A percentile compares a stretch with the other conserved stretches of the same genome.
Evolutionary conservation across 1,140 invertebrate genomes (phyloP).

Genomic region (Tetramorium simillimum): DNA sequence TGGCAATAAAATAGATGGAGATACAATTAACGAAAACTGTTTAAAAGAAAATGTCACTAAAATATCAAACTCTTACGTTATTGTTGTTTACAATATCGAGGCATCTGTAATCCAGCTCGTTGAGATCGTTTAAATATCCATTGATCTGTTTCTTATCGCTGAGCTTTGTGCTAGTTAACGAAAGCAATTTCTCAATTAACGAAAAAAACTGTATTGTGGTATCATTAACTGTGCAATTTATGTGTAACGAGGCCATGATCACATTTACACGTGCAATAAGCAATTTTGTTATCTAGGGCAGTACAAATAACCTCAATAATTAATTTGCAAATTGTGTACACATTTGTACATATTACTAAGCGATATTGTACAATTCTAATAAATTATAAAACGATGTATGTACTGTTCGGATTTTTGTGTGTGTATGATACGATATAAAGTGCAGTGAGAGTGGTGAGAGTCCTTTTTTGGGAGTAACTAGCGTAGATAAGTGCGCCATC

Average conservation of each 20-base stretch:
- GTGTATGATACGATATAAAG: too few species aligned
- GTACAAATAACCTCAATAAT: neutral
- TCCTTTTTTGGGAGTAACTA: too few species aligned
- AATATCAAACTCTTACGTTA: slow-evolving; percentile 77
- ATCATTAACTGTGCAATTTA: slow-evolving; percentile 17
- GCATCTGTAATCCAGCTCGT: slow-evolving; percentile 81
- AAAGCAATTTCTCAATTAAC: slow-evolving; percentile 80
- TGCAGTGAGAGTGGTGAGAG: too few species aligned
- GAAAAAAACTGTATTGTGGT: slow-evolving; percentile 72
- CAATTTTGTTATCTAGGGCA: neutral
- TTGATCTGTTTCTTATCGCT: slow-evolving; percentile 81
- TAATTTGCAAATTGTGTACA: slow-evolving; percentile 5
- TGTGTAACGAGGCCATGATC: slow-evolving; percentile 58
- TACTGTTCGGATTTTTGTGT: too few species aligned
- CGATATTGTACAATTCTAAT: neutral
- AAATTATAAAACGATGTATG: neutral
- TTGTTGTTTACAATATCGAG: slow-evolving; percentile 78
- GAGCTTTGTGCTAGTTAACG: slow-evolving; percentile 76
- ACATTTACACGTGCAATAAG: neutral
- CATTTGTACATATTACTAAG: neutral
- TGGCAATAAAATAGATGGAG: neutral
- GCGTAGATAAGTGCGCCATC: too few species aligned
- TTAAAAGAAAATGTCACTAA: neutral
- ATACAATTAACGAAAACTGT: neutral
- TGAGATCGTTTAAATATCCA: slow-evolving; percentile 81